Base-by-base conservation (phyloP, 1,140 invertebrate species). In the Pseudomyrmex flavicornis region DNA sequence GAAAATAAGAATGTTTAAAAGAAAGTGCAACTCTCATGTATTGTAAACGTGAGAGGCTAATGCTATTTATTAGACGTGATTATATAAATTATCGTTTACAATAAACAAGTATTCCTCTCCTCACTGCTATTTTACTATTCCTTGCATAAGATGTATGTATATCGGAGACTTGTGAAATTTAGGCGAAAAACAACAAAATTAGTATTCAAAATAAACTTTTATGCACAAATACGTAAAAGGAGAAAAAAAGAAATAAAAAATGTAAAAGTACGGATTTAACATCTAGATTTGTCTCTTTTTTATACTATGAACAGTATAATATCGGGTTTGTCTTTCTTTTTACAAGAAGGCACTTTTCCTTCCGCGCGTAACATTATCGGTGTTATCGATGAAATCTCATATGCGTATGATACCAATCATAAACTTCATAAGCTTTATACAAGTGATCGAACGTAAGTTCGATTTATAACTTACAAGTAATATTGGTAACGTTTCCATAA, bases 331-430 rank as follows among this genome's bases (percentile, higher is more conserved):
- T 26, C 22, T 56, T n/a, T 72, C 69, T 68, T 87, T 72, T 82
- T 88, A 87, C 70, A 88, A 85, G 83, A 89, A 89, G 87, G 88
- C 88, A 89, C 88, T 88, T 88, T 82, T 80, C 84, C 82, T 86
- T 84, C 52, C 79, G 76, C 76, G 44, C 59, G 77, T 79, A 12
- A 87, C 59, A 56, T 20, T n/a, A n/a, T n/a, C n/a, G n/a, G 50
- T 74, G 17, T 54, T 9, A 1, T 73, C 5, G n/a, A 15, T 62
- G 13, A 74, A 44, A 35, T 73, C 54, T 59, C 22, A 54, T 66
- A 72, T 17, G 58, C 58, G 46, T 35, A 22, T 68, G 59, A 7
- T 35, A 35, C 35, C 5, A 35, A 35, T 5, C 35, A 35, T 35
- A 35, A 35, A 35, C 35, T 35, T 35, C 5, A 7, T 35, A 35